phyloP scores from a whole-genome alignment of 2,113 vertebrate species.

The Ctenomys sociabilis region DNA sequence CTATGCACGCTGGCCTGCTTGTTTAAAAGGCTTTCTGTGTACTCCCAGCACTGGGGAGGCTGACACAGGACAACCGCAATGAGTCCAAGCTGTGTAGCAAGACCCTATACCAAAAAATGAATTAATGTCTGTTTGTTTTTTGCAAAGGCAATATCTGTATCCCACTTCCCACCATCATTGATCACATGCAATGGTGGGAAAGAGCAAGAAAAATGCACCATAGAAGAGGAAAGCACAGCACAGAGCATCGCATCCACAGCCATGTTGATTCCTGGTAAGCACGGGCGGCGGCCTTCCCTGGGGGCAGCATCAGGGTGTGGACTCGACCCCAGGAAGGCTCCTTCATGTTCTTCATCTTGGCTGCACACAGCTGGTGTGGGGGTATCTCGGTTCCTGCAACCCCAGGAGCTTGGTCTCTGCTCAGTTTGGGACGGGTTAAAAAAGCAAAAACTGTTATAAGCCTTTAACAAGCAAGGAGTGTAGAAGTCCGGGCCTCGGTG shows the following conservation, averaged over 20 bases:
- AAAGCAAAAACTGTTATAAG: neutral
- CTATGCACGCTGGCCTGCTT: too few species aligned
- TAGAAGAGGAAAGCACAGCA: neutral
- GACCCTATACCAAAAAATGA: too few species aligned
- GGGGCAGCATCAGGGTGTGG: accelerated
- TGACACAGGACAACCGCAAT: too few species aligned
- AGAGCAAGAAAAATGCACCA: neutral
- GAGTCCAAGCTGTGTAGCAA: too few species aligned
- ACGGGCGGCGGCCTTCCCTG: neutral
- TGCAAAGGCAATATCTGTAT: neutral
- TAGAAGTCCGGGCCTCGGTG: neutral
- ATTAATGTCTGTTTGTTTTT: too few species aligned
- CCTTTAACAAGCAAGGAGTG: neutral
- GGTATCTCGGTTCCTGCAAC: neutral
- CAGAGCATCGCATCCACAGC: too few species aligned
- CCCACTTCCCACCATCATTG: neutral
- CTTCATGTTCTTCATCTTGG: neutral
- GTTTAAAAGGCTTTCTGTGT: neutral
- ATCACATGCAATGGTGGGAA: neutral
- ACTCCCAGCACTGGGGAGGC: too few species aligned
- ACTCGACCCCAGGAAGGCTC: neutral
- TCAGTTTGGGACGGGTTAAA: neutral
- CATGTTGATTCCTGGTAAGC: neutral
- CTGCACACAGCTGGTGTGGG: neutral
- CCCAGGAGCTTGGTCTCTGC: neutral